phyloP scores from a whole-genome alignment of 2,888 invertebrate genomes.

The Ichneumoninae sp. region DNA sequence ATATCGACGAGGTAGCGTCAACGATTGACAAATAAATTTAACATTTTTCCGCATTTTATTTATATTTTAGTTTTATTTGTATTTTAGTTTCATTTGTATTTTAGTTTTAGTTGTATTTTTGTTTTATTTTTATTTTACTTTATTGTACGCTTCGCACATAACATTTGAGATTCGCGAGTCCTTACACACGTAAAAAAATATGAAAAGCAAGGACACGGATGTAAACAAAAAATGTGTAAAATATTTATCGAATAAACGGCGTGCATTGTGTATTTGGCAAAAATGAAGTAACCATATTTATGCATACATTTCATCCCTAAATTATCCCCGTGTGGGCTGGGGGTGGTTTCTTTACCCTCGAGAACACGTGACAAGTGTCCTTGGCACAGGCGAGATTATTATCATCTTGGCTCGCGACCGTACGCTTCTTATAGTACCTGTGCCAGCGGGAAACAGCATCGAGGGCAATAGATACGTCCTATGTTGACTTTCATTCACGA shows the following conservation, averaged over 20 bases:
- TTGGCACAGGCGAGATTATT: slow-evolving; percentile 65
- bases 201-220: background rate
- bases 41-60: background rate
- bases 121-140: background rate
- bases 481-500: slow-evolving; percentile 60
- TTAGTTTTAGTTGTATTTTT: background rate
- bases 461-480: slow-evolving; percentile 21
- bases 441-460: slow-evolving; percentile 56
- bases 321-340: background rate
- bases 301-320: background rate
- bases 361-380: slow-evolving; percentile 63
- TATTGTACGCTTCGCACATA: no score
- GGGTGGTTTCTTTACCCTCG: slow-evolving; percentile 21
- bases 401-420: slow-evolving; percentile 63
- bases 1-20: slow-evolving; percentile 81
- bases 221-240: background rate
- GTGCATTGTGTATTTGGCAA: background rate
- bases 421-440: slow-evolving; percentile 56
- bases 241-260: background rate
- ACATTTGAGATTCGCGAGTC: no score
- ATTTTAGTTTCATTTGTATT: background rate
- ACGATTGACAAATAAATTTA: background rate
- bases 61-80: background rate
- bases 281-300: background rate
- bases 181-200: no score